Conservation (phyloP, 2,113 vertebrate genomes). For the Gymnobelideus leadbeateri region DNA sequence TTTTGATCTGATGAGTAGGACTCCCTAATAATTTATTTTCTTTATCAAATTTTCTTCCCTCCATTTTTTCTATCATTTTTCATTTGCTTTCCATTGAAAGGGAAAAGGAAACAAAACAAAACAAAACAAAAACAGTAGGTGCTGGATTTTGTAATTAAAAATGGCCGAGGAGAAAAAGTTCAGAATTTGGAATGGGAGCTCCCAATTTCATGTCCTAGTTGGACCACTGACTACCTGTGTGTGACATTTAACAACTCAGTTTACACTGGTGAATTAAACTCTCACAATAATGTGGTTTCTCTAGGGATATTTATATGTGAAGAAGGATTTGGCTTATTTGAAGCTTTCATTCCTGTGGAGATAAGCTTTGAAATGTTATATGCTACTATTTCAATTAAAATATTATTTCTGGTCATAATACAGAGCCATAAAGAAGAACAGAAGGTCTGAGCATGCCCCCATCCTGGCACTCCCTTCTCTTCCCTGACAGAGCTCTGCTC, state of each 20-base stretch:
- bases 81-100: neutral
- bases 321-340: neutral
- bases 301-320: neutral
- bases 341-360: neutral
- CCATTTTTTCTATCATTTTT: neutral
- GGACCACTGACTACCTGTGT: neutral
- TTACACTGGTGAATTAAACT: neutral
- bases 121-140: neutral
- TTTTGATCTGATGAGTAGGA: conserved; percentile 47
- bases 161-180: neutral
- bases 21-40: conserved; percentile 48
- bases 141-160: neutral
- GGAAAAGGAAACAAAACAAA: neutral
- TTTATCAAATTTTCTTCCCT: neutral
- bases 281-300: neutral
- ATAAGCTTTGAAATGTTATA: neutral
- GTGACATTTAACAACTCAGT: neutral
- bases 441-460: neutral
- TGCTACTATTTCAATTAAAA: neutral
- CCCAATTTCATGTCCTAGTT: neutral
- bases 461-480: neutral
- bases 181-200: neutral
- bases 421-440: neutral
- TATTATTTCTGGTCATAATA: neutral
- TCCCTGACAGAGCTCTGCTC: neutral